A percentile compares a stretch with the other conserved stretches of the same genome.
phyloP scores from a whole-genome alignment of 2,888 invertebrate genomes.

The Chalcosyrphus nemorum region DNA sequence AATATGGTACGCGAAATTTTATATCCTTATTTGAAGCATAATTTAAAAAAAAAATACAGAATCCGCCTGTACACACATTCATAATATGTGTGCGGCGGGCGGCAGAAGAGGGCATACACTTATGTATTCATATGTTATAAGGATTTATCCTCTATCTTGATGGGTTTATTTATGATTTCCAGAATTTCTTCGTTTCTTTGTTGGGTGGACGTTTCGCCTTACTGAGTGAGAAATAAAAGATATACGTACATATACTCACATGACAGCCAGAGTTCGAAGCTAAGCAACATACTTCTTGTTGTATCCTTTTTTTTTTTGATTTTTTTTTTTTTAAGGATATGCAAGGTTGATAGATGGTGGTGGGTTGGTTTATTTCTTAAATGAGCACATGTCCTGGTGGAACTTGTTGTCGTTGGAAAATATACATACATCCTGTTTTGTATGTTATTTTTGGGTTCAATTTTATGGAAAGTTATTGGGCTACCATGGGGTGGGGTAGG shows the following conservation, averaged over 20 bases:
- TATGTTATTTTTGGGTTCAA: conserved; percentile 10
- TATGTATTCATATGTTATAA: conserved; percentile 67
- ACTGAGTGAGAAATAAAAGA: conserved; percentile 47
- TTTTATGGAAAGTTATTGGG: conserved; percentile 29
- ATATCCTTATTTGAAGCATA: conserved; percentile 62
- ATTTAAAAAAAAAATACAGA: conserved; percentile 43
- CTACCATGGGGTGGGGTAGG: not conserved
- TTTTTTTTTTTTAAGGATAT: not conserved
- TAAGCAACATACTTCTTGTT: conserved; percentile 21
- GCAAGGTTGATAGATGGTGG: conserved; percentile 47
- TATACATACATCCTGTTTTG: not conserved
- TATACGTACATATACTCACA: not conserved
- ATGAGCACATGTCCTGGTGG: conserved; percentile 52
- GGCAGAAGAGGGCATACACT: conserved; percentile 38
- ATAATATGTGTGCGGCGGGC: not conserved
- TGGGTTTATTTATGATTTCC: conserved; percentile 69
- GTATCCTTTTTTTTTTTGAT: conserved; percentile 1
- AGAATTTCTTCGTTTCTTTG: conserved; percentile 51
- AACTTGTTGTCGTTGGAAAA: conserved; percentile 37
- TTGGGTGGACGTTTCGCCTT: conserved; percentile 7
- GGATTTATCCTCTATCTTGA: conserved; percentile 67
- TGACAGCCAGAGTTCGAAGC: not conserved
- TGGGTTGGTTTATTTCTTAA: conserved; percentile 28
- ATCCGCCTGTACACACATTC: not conserved
- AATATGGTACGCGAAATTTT: conserved; percentile 71